Evolutionary conservation across 2,113 vertebrate genomes (phyloP), one percentile per base, ranked within the genome.

Genomic region (Oxyura jamaicensis): DNA sequence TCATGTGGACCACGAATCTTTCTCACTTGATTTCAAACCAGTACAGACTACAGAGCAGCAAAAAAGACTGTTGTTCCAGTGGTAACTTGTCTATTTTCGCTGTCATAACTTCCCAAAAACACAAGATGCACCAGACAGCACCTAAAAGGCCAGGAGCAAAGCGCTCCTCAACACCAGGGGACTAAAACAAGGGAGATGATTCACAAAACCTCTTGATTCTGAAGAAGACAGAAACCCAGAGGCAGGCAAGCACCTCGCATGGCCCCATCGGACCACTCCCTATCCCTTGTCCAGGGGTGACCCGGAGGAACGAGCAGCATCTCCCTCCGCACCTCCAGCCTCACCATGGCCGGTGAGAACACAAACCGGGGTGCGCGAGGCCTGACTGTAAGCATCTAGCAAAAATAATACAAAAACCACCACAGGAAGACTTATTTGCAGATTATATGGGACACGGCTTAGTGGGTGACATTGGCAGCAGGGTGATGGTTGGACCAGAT

Each of bases 331-430:
- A 50, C 81, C 58, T 69, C 44, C 72, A 33, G 85, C 41, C 41
- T 83, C 67, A 58, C 16, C 36, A 3, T 0, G 1, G 55, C 76
- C 76, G 5, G 2, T 0, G 26, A 74, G 72, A 79, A 72, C 23
- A 4, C 4, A 46, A 62, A 2, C 23, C 28, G 7, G 17, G 25
- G 10, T 9, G 21, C 0, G 1, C 29, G 33, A 39, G 46, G 41
- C 72, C 50, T 46, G n/a, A 18, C 81, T 77, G 60, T 31, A 35
- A 94, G 73, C 56, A 77, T 42, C 22, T 81, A 63, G 85, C 65
- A 92, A 86, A 94, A 65, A 13, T 15, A 35, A 84, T 22, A 48
- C 20, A 48, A 48, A 48, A 48, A 22, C 20, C 46, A 48, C 46
- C 72, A 10, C 10, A 46, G 55, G 55, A 44, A 76, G 81, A 91